Percentiles rank a stretch among this genome's conserved stretches.
Evolutionary conservation across 2,113 vertebrate genomes (phyloP).

Genomic region (Melanerpes aurifrons): DNA sequence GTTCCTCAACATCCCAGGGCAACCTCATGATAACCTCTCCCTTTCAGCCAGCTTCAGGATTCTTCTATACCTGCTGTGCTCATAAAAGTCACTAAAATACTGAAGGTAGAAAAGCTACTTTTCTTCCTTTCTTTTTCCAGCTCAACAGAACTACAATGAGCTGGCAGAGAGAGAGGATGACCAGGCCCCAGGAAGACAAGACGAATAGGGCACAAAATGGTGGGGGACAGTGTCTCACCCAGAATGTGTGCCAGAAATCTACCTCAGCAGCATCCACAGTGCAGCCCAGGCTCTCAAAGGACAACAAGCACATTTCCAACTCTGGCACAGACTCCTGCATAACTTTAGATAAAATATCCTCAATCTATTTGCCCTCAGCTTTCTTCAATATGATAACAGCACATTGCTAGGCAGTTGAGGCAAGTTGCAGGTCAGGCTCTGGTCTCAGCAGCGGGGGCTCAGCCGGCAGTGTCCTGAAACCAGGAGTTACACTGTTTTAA

Average conservation of each 20-base stretch:
- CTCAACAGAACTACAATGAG: neutral
- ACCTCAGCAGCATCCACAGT: no score
- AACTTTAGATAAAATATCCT: neutral
- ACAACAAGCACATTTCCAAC: neutral
- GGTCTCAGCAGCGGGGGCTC: neutral
- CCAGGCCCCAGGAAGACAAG: neutral
- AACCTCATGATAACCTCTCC: neutral
- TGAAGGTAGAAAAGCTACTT: neutral
- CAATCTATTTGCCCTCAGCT: neutral
- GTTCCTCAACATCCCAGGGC: neutral
- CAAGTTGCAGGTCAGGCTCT: neutral
- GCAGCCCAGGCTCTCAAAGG: neutral
- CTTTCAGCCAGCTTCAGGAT: neutral
- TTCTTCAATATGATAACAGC: neutral
- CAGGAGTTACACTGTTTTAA: neutral
- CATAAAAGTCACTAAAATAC: neutral
- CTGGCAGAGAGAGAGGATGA: neutral
- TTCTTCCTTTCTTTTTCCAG: neutral
- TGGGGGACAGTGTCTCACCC: neutral
- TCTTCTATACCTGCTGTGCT: neutral
- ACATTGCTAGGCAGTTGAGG: neutral
- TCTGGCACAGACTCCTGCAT: neutral
- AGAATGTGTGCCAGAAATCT: accelerated
- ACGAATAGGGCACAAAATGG: neutral
- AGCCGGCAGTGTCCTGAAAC: neutral